These are phyloP conservation scores for Lissonota sp. DNA, from an alignment of 2,888 invertebrate species.

Conservation along the genomic window DNA sequence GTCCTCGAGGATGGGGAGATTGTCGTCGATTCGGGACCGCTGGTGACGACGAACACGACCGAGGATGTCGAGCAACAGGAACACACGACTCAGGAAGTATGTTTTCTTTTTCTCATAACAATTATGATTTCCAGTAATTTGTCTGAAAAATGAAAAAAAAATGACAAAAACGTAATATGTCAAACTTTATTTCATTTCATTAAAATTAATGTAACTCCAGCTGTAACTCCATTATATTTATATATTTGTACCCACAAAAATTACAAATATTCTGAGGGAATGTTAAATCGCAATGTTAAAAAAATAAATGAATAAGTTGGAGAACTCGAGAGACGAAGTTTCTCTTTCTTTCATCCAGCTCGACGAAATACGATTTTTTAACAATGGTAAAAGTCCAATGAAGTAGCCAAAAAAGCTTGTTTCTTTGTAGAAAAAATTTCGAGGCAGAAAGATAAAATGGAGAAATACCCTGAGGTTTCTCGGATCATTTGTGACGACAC, in stretches of 20 bases:
- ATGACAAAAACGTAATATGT: too few species aligned
- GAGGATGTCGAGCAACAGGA: slow-evolving; percentile 96
- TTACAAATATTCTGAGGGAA: too few species aligned
- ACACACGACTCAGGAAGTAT: slow-evolving; percentile 92
- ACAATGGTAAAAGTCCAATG: slow-evolving; percentile 37
- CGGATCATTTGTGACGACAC: slow-evolving; percentile 77
- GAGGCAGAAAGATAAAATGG: slow-evolving; percentile 62
- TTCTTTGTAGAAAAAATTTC: neutral
- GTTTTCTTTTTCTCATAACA: slow-evolving; percentile 13
- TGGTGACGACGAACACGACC: slow-evolving; percentile 95
- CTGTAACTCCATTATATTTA: too few species aligned
- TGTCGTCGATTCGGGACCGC: slow-evolving; percentile 94
- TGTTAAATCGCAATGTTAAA: too few species aligned
- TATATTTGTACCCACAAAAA: too few species aligned
- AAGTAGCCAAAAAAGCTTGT: slow-evolving; percentile 32
- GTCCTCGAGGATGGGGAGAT: slow-evolving; percentile 96
- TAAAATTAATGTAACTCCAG: too few species aligned
- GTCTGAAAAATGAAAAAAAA: too few species aligned
- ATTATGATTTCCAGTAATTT: neutral
- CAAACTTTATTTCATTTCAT: too few species aligned
- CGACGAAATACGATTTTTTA: slow-evolving; percentile 14
- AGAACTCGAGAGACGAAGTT: slow-evolving; percentile 26
- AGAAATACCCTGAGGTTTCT: slow-evolving; percentile 55
- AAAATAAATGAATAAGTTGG: slow-evolving; percentile 15
- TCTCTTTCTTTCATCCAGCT: slow-evolving; percentile 14